Conservation (phyloP, 2,113 vertebrate genomes). For the Elgaria multicarinata region DNA sequence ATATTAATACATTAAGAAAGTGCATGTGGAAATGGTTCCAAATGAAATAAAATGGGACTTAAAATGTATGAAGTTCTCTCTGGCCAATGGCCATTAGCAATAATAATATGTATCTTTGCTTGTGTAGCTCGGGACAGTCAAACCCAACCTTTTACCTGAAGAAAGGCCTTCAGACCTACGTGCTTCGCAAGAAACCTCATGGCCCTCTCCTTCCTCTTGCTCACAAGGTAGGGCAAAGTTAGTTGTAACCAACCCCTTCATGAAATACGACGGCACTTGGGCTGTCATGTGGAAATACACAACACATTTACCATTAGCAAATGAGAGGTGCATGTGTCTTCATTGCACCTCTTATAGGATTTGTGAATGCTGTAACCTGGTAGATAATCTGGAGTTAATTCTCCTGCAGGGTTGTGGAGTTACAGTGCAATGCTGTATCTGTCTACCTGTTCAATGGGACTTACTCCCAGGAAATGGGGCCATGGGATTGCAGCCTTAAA, state of each 20-base stretch:
- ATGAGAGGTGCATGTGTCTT: neutral
- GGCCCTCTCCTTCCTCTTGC: slow-evolving; percentile 88
- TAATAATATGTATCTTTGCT: slow-evolving; percentile 29
- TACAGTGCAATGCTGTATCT: too few relatives aligned
- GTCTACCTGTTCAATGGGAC: neutral
- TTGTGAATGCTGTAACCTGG: neutral
- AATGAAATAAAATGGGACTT: neutral
- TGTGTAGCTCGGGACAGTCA: slow-evolving; percentile 87
- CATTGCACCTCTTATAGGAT: neutral
- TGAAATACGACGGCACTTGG: neutral
- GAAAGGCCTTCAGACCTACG: slow-evolving; percentile 80
- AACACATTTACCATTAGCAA: neutral
- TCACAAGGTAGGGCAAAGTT: slow-evolving; percentile 80
- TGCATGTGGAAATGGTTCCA: neutral
- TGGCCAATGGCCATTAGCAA: neutral
- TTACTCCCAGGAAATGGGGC: neutral
- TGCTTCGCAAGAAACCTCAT: slow-evolving; percentile 92
- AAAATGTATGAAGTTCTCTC: neutral
- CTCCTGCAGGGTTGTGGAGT: too few relatives aligned
- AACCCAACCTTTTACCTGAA: slow-evolving; percentile 92
- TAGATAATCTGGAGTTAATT: neutral
- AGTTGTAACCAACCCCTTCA: neutral
- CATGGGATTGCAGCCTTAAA: neutral
- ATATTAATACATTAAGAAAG: neutral
- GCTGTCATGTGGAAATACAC: neutral